Evolutionary conservation across 2,113 vertebrate genomes (phyloP), one percentile per base, ranked within the genome.

Genomic region (Macrotis lagotis): DNA sequence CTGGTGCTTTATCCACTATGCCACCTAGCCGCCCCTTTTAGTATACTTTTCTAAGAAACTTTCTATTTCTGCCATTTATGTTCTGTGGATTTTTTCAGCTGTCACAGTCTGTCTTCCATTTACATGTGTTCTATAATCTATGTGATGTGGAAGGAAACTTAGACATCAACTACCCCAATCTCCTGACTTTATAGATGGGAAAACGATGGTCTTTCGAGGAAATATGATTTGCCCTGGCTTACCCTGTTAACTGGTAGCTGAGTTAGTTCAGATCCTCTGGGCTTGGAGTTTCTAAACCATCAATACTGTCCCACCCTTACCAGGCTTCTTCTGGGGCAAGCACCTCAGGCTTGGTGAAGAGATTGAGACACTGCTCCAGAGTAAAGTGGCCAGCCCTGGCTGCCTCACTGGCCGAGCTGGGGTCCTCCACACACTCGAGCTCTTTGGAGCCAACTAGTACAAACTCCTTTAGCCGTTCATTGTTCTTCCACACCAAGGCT

Each of bases 301-400:
- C 7, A 3, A 47, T 0, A 3, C 59, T 52, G 47, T 37, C 83
- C 28, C 16, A 48, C 47, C 37, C 99, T 97, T 98, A 99, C 99
- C 99, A 99, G 0, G 99, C 99, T 97, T 99, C 99, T 97, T 99
- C 99, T 0, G 99, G 99, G 1, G 99, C 99, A 96, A 99, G 98
- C 96, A 99, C 99, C 98, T 99, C 99, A 0, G 99, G 99, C 97
- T 99, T 99, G 1, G 99, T 99, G 97, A 99, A 99, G 95, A 99
- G 99, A 96, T 99, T 99, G 96, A 99, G 99, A 98, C 99, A 99
- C 98, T 99, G 99, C 97, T 99, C 99, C 95, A 99, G 98, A 28
- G 99, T 99, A 98, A 99, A 99, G 97, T 99, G 99, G 93, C 99
- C 99, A 0, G 99, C 99, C 16, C 99, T 98, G 92, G 99, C 99